Evolutionary conservation across 2,888 invertebrate genomes (phyloP), one percentile per base, ranked within the genome.

Genomic region (Lydus trimaculatus): DNA sequence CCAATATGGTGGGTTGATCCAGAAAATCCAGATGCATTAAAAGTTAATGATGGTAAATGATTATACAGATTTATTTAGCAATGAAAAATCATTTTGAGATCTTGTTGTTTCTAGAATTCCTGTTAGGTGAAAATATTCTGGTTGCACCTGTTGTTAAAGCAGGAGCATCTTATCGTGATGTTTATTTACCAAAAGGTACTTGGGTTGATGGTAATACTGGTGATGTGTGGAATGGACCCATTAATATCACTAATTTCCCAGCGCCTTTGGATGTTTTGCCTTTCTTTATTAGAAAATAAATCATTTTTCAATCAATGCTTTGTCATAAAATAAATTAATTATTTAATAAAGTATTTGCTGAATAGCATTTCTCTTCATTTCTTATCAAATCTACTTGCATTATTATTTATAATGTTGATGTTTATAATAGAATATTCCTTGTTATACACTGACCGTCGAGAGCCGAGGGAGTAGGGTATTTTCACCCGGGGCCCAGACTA

Each of bases 1-100:
- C 96, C 96, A 0, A 87, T 96, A 43, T 96, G 96, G 96, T 96
- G 95, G 95, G 80, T 92, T 0, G 92, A 90, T 75, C 94, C 95
- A 0, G 82, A 80, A 0, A 92, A 95, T 78, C 78, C 82, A 28
- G 86, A 86, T 20, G 91, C 94, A 0, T 85, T 88, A n/a, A 78
- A 81, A 63, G 87, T 88, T 67, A 87, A 87, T 83, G 90, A 91
- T 76, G 87, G 91, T 91, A 83, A 81, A 83, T 79, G 58, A 61
- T 15, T 11, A 43, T 6, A 17, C 5, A 9, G 2, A 2, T 1
- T 11, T 7, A 6, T n/a, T 31, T 17, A 9, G 17, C 8, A 63
- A 52, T n/a, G n/a, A n/a, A n/a, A n/a, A n/a, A n/a, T n/a, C 13
- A 52, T 52, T 23, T 11, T 13, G 8, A 1, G 6, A 28, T 13